phyloP scores from a whole-genome alignment of 2,113 vertebrate species.

The Periophthalmus modestus region DNA sequence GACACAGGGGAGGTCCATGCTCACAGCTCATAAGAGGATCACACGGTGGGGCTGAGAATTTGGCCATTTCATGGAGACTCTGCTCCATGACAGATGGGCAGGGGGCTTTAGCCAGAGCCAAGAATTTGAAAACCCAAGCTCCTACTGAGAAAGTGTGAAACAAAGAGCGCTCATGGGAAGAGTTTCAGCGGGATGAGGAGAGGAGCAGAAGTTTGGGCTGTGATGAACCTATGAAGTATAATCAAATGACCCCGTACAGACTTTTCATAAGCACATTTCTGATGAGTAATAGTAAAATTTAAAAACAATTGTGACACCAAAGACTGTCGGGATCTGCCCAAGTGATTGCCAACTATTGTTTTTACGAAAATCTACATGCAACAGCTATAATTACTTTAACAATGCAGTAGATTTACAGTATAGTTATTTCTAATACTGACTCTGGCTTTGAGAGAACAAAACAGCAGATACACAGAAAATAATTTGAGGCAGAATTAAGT shows the following conservation, averaged over 20 bases:
- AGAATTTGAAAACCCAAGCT: slow-evolving; percentile 67
- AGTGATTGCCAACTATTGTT: no score
- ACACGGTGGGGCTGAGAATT: slow-evolving; percentile 64
- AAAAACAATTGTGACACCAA: no score
- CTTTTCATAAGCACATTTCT: not conserved
- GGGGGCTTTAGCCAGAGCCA: slow-evolving; percentile 62
- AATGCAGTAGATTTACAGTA: no score
- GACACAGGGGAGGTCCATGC: slow-evolving; percentile 58
- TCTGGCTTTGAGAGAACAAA: no score
- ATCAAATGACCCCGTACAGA: slow-evolving; percentile 7
- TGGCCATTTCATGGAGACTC: slow-evolving; percentile 67
- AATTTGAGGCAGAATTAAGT: no score
- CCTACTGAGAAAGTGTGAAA: slow-evolving; percentile 59
- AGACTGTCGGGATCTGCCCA: no score
- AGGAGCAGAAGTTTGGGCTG: not conserved
- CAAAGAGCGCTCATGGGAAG: slow-evolving; percentile 32
- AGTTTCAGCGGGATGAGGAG: slow-evolving; percentile 22
- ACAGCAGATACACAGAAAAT: no score
- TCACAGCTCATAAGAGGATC: slow-evolving; percentile 69
- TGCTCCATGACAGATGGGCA: slow-evolving; percentile 70
- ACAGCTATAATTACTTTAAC: no score
- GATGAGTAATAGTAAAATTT: not conserved
- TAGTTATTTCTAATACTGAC: no score
- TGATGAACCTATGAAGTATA: not conserved
- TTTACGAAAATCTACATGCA: no score